Evolutionary conservation across 2,888 invertebrate genomes (phyloP).

Genomic region (Neria commutata): DNA sequence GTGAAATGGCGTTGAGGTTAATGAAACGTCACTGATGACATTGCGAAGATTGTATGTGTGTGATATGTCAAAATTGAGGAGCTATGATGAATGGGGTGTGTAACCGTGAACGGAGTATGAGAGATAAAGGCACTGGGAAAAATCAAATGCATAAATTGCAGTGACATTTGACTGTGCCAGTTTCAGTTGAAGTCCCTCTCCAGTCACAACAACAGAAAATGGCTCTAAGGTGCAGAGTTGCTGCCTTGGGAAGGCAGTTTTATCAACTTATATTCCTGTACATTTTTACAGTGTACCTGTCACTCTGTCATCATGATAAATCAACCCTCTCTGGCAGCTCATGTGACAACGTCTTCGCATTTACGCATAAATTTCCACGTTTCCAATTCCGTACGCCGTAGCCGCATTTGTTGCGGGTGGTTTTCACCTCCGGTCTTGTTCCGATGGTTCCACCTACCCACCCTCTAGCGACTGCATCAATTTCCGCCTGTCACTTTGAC

Average conservation of each 20-base stretch:
- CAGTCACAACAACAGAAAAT: neutral
- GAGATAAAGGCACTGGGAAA: slow-evolving; percentile 3
- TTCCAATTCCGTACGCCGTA: too few species aligned
- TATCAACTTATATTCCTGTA: too few species aligned
- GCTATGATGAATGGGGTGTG: slow-evolving; percentile 49
- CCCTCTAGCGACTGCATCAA: slow-evolving; percentile 35
- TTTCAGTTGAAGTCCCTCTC: neutral
- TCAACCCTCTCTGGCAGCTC: neutral
- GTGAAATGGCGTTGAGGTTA: slow-evolving; percentile 38
- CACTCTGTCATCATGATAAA: neutral
- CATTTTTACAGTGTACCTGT: neutral
- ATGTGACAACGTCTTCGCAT: slow-evolving; percentile 23
- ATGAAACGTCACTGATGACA: slow-evolving; percentile 56
- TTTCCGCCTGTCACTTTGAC: slow-evolving; percentile 49
- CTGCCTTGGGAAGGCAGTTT: too few species aligned
- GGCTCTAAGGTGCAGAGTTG: too few species aligned
- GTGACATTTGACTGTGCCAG: neutral
- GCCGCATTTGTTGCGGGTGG: slow-evolving; percentile 43
- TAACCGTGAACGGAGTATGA: slow-evolving; percentile 14
- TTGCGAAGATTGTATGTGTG: slow-evolving; percentile 42
- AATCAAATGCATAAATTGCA: neutral
- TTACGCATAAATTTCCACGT: slow-evolving; percentile 46
- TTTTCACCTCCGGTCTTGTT: slow-evolving; percentile 17
- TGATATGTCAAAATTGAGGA: slow-evolving; percentile 57
- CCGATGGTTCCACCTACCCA: neutral